Evolutionary conservation across 2,113 vertebrate genomes (phyloP).

Genomic region (Pheucticus melanocephalus): DNA sequence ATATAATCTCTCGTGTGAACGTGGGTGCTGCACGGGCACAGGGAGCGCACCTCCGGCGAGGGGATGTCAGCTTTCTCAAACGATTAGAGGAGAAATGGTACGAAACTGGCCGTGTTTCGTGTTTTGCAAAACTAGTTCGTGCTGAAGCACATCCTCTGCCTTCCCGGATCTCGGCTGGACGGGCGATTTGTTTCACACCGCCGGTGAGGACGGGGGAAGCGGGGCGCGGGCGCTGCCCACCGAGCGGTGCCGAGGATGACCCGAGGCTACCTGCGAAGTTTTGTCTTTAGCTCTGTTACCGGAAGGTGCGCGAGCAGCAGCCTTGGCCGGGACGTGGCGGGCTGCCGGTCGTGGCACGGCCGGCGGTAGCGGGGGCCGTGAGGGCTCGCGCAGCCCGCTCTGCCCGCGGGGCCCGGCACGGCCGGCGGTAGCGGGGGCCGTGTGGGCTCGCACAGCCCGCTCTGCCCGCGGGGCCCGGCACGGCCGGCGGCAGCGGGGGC

Average conservation of each 20-base stretch:
- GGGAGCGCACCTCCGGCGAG: no score
- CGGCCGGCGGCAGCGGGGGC: no score
- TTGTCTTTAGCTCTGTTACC: neutral
- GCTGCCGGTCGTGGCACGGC: fast-evolving
- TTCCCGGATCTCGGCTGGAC: neutral
- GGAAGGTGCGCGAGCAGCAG: neutral
- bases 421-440: neutral
- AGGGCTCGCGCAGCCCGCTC: neutral
- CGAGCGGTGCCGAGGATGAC: neutral
- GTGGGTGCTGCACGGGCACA: neutral
- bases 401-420: neutral
- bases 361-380: no score
- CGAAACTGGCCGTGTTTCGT: no score
- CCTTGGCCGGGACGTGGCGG: neutral
- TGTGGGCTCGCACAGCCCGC: neutral
- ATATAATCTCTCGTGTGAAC: neutral
- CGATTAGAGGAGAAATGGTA: neutral
- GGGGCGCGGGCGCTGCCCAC: neutral
- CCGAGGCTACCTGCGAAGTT: no score
- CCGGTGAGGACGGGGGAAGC: neutral
- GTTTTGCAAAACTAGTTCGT: neutral
- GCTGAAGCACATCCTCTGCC: neutral
- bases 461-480: neutral
- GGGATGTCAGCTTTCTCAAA: neutral
- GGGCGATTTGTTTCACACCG: neutral